phyloP scores from a whole-genome alignment of 92 coral and sea anemone genomes.

The Actinostola sp. region DNA sequence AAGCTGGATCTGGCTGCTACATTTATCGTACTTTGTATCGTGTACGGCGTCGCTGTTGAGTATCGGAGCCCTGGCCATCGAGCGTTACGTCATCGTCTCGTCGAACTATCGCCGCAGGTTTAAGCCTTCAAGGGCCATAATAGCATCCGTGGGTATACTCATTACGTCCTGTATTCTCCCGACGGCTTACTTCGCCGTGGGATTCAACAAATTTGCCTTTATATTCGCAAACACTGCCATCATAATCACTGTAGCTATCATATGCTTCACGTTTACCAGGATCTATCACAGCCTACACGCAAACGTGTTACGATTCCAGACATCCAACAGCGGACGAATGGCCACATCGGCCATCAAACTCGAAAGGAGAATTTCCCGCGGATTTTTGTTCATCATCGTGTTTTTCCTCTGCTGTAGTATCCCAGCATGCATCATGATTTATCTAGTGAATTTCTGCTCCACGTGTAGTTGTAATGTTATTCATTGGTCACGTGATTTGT shows the following conservation, averaged over 20 bases:
- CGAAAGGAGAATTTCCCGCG: slow-evolving; percentile 55
- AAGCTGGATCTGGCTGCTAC: slow-evolving; percentile 60
- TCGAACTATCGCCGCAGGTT: slow-evolving; percentile 66
- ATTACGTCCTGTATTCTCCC: slow-evolving; percentile 58
- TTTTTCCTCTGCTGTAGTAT: slow-evolving; percentile 63
- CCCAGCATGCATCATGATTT: slow-evolving; percentile 77
- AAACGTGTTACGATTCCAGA: slow-evolving; percentile 62
- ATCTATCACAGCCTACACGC: slow-evolving; percentile 65
- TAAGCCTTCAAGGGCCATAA: slow-evolving; percentile 39
- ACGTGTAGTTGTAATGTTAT: slow-evolving; percentile 55
- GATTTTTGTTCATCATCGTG: slow-evolving; percentile 61
- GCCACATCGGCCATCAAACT: slow-evolving; percentile 52
- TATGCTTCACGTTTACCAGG: slow-evolving; percentile 61
- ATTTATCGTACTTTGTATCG: slow-evolving; percentile 74
- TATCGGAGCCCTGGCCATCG: slow-evolving; percentile 79
- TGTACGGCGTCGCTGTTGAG: slow-evolving; percentile 83
- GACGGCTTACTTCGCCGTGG: slow-evolving; percentile 58
- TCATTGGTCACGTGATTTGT: slow-evolving; percentile 77
- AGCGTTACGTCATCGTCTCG: slow-evolving; percentile 76
- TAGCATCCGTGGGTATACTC: slow-evolving; percentile 50
- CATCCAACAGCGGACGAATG: slow-evolving; percentile 39
- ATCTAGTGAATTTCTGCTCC: slow-evolving; percentile 67
- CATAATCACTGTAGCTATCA: slow-evolving; percentile 49
- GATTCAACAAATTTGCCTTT: slow-evolving; percentile 72
- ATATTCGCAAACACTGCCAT: slow-evolving; percentile 83